phyloP scores from a whole-genome alignment of 2,888 invertebrate genomes.

The Bellardia pandia region DNA sequence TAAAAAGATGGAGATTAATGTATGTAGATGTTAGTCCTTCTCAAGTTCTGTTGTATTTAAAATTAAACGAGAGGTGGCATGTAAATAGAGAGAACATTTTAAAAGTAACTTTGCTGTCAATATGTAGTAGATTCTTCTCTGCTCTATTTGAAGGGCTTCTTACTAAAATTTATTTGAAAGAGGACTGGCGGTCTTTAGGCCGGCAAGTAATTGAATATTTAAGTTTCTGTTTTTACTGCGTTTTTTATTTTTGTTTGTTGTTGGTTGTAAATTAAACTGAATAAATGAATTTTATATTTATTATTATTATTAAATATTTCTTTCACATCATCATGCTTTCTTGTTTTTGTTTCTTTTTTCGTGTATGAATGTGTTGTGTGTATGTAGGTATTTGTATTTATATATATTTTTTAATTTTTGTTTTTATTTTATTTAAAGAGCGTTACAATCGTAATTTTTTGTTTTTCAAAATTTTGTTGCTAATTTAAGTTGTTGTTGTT shows the following conservation, averaged over 20 bases:
- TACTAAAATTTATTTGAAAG: neutral
- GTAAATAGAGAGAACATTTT: neutral
- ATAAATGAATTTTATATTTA: conserved; percentile 71
- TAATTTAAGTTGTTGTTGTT: conserved; percentile 76
- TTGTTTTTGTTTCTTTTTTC: conserved; percentile 50
- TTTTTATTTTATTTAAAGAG: conserved; percentile 77
- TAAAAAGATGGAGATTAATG: neutral
- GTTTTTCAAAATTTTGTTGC: conserved; percentile 56
- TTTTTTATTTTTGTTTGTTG: conserved; percentile 65
- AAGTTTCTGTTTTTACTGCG: conserved; percentile 66
- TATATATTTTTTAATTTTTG: conserved; percentile 74
- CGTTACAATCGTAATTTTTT: conserved; percentile 76
- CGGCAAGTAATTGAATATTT: conserved; percentile 43
- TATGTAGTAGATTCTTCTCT: conserved; percentile 9
- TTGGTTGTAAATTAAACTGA: conserved; percentile 73
- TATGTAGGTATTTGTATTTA: conserved; percentile 71
- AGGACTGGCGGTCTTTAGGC: neutral
- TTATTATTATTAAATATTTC: conserved; percentile 68
- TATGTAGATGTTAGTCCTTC: neutral
- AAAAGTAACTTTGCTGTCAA: no score
- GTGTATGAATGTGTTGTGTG: conserved; percentile 57
- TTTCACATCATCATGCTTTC: conserved; percentile 64
- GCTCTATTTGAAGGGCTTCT: conserved; percentile 3
- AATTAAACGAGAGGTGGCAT: neutral
- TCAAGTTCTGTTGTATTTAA: neutral